These are phyloP conservation scores for Drosophila limbata DNA, from an alignment of 2,888 invertebrate genomes.

Conservation along the genomic window DNA sequence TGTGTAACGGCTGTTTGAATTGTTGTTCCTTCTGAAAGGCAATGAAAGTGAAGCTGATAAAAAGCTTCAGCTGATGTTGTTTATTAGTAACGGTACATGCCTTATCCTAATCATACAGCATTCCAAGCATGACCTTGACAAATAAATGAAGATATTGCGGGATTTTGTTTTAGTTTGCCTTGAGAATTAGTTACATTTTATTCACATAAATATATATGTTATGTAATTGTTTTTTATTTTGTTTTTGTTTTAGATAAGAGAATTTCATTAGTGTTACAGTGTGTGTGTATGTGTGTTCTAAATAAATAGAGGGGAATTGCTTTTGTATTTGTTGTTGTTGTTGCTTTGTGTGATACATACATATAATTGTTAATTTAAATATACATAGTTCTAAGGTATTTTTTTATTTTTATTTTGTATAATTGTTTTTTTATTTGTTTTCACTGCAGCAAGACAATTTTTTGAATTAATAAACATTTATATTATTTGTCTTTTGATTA, in stretches of 20 bases:
- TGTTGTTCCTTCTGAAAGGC: conserved; percentile 19
- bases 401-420: conserved; percentile 22
- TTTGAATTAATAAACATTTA: conserved; percentile 56
- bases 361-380: conserved; percentile 64
- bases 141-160: conserved; percentile 23
- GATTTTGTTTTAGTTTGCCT: conserved; percentile 63
- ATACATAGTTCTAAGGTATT: conserved; percentile 70
- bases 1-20: conserved; percentile 54
- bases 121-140: conserved; percentile 41
- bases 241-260: conserved; percentile 62
- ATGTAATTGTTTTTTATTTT: conserved; percentile 54
- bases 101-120: conserved; percentile 52
- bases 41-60: conserved; percentile 47
- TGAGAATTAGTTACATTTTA: conserved; percentile 82
- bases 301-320: conserved; percentile 78
- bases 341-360: conserved; percentile 54
- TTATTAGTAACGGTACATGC: conserved; percentile 47
- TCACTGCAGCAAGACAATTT: conserved; percentile 54
- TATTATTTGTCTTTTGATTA: conserved; percentile 69
- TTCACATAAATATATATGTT: conserved; percentile 79
- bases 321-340: conserved; percentile 53
- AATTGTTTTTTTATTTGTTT: conserved; percentile 14
- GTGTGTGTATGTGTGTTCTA: conserved; percentile 59
- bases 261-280: conserved; percentile 61
- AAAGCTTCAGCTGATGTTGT: conserved; percentile 17